phyloP scores from a whole-genome alignment of 2,888 invertebrate species.

The Colostygia pectinataria region DNA sequence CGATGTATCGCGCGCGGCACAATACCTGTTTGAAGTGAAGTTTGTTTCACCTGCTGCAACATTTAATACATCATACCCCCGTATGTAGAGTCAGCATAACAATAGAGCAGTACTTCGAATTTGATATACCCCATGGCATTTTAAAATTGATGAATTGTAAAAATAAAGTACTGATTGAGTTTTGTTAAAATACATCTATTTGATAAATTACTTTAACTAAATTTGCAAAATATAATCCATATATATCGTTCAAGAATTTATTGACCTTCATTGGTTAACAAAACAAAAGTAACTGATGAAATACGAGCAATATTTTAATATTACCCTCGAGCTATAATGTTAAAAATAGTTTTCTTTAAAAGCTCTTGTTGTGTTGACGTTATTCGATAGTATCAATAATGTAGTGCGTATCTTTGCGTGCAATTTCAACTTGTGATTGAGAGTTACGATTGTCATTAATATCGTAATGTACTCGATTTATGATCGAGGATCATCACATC shows the following conservation, averaged over 20 bases:
- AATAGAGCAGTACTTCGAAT: background rate
- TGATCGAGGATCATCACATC: constrained; percentile 61
- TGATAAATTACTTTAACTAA: too few relatives aligned
- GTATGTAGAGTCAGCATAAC: constrained; percentile 13
- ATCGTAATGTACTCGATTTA: constrained; percentile 72
- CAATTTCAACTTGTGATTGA: constrained; percentile 64
- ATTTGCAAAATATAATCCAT: constrained; percentile 18
- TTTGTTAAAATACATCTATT: too few relatives aligned
- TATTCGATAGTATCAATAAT: constrained; percentile 42
- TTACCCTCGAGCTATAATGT: constrained; percentile 32
- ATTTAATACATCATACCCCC: constrained; percentile 11
- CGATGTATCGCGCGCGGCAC: constrained; percentile 5
- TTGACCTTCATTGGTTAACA: constrained; percentile 26
- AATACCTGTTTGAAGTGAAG: constrained; percentile 9
- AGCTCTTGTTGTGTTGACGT: constrained; percentile 45
- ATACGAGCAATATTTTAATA: constrained; percentile 35
- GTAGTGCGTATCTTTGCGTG: constrained; percentile 53
- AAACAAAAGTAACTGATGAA: constrained; percentile 34
- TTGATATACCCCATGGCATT: too few relatives aligned
- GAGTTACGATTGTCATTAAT: constrained; percentile 75
- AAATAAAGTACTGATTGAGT: too few relatives aligned
- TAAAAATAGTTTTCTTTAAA: constrained; percentile 35
- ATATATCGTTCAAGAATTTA: constrained; percentile 37
- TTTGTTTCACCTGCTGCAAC: constrained; percentile 17
- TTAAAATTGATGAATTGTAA: too few relatives aligned